Percentiles rank a stretch among this genome's conserved stretches.
phyloP scores from a whole-genome alignment of 2,113 vertebrate species.

The Fukomys damarensis region DNA sequence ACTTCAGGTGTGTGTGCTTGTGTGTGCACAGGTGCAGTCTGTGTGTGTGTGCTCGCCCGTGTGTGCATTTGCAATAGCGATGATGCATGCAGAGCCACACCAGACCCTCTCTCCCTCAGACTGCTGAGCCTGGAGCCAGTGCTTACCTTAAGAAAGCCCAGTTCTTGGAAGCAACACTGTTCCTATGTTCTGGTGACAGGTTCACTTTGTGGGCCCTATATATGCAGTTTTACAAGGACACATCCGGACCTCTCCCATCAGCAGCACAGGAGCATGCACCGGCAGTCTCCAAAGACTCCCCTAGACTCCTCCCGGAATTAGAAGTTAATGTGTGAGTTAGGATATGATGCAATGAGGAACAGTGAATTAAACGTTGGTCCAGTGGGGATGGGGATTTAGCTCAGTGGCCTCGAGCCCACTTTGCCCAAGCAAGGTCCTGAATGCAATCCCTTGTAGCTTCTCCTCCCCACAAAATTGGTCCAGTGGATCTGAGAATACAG shows the following conservation, averaged over 20 bases:
- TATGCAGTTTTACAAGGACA: not conserved
- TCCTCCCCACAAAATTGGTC: too few species aligned
- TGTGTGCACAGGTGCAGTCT: too few species aligned
- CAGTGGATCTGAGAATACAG: not conserved
- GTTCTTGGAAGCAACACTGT: not conserved
- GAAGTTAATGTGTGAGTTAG: not conserved
- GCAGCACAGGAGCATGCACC: not conserved
- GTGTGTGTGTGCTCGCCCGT: not conserved
- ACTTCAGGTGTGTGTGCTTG: too few species aligned
- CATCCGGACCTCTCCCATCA: not conserved
- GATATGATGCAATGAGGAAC: not conserved
- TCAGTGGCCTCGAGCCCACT: too few species aligned
- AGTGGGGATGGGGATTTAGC: too few species aligned
- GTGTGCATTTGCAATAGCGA: not conserved
- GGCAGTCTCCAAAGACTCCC: slow-evolving; percentile 26
- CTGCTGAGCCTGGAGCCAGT: rapidly evolving
- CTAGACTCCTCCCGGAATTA: not conserved
- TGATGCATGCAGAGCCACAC: not conserved
- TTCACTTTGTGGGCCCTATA: not conserved
- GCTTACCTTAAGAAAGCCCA: not conserved
- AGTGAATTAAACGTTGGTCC: not conserved
- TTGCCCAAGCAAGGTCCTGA: too few species aligned
- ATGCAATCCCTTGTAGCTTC: too few species aligned
- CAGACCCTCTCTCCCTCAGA: not conserved
- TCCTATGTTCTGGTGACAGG: not conserved